Evolutionary conservation across 2,888 invertebrate species (phyloP).

Genomic region (Hoplodrina blanda): DNA sequence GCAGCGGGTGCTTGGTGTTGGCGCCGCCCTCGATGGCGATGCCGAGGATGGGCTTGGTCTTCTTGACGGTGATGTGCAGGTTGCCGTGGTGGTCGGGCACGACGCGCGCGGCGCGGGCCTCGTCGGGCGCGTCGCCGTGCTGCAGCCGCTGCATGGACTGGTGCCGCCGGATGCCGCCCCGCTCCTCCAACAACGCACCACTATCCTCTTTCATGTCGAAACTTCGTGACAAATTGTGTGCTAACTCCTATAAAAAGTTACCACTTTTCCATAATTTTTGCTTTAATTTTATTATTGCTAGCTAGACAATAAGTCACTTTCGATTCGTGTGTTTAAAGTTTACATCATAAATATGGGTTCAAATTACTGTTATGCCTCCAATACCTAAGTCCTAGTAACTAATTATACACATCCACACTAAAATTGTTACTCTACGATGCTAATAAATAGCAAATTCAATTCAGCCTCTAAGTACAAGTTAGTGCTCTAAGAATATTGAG

Average conservation of each 20-base stretch:
- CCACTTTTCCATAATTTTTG: constrained; percentile 33
- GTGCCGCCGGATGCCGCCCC: constrained; percentile 93
- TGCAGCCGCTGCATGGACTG: constrained; percentile 94
- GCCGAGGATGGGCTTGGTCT: constrained; percentile 98
- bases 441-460: constrained; percentile 85
- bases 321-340: constrained; percentile 37
- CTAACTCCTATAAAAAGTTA: constrained; percentile 93
- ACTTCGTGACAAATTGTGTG: constrained; percentile 96
- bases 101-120: constrained; percentile 91
- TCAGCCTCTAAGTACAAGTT: constrained; percentile 87
- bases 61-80: constrained; percentile 96
- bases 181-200: constrained; percentile 92
- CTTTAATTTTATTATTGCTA: constrained; percentile 35
- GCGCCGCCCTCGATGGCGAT: constrained; percentile 99
- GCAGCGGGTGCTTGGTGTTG: constrained; percentile 98
- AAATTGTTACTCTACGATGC: constrained; percentile 84
- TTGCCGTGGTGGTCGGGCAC: constrained; percentile 97
- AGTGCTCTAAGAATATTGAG: constrained; percentile 85
- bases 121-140: constrained; percentile 90
- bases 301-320: constrained; percentile 57
- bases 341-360: constrained; percentile 43
- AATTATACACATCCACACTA: constrained; percentile 84
- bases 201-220: constrained; percentile 97
- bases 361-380: constrained; percentile 66
- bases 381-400: constrained; percentile 81